Evolutionary conservation across 2,797 vertebrate genomes (phyloP), one percentile per base, ranked within the genome.

Genomic region (Thripadectes ignobilis): DNA sequence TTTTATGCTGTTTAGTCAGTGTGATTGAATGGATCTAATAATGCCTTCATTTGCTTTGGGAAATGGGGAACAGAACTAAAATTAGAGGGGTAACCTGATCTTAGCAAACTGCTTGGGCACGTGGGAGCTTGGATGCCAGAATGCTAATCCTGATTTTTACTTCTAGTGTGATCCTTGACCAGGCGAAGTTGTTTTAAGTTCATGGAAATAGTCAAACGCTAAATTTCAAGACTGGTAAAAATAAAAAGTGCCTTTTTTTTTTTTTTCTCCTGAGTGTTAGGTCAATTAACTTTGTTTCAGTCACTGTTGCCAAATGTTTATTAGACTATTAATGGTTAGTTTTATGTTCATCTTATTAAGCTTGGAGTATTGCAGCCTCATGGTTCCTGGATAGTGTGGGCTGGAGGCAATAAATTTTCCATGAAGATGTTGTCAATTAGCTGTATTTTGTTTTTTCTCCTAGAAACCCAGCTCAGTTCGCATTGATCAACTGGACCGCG

Each of bases 381-480:
- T 77, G 30, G 24, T 78, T 78, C 36, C 63, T 88, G 73, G 36
- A 22, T 29, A 49, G 5, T 20, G 14, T 73, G 32, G 34, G 9
- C 57, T 81, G 34, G 63, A 92, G 39, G 38, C 62, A 79, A 57
- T 76, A 71, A 22, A 34, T 90, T 66, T 93, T 90, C 36, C 17
- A 10, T 54, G 51, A 17, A 83, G 23, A 30, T 80, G 34, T 68
- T 91, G 71, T 86, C 81, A 83, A 73, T 93, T 85, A 59, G 38
- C 30, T 93, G 16, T 89, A 14, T 94, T 78, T 92, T 93, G 41
- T 38, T 96, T 97, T 97, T 96, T 91, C 96, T 95, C 59, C 49
- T 96, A 99, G 99, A 99, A 99, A 97, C 99, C 99, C 52, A 99
- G 99, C 97, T 99, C 99, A 2, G 99, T 99, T 96, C 99, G 99